Evolutionary conservation across 2,113 vertebrate genomes (phyloP), one percentile per base, ranked within the genome.

Genomic region (Ameiurus melas): DNA sequence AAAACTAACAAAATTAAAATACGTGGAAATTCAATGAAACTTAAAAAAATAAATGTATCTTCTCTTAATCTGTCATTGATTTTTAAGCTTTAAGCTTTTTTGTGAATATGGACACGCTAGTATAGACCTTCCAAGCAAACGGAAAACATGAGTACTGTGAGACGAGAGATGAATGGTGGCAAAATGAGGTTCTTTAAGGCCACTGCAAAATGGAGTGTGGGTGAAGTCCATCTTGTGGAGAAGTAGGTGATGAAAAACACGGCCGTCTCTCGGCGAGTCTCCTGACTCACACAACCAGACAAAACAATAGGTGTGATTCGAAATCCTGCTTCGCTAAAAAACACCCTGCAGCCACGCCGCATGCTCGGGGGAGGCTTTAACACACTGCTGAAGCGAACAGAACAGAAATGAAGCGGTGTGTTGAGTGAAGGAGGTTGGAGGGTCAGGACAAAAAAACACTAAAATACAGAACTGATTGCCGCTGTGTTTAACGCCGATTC

Each of bases 231-330:
- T 90, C 92, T 91, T 92, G 90, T 75, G 71, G 51, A 64, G 10
- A 68, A 87, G 87, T 33, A 85, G 89, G 92, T 75, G 33, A 27
- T 6, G 8, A 91, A 91, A 78, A 91, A 90, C 81, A 89, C 84
- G 88, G 78, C 89, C 89, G 91, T 92, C 87, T 93, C 87, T 90
- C 93, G 90, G 92, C 92, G 91, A 87, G 92, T 88, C 85, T 84
- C 88, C 85, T 90, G 90, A 91, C 73, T 93, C 89, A 89, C 81
- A 85, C 89, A 89, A 88, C 86, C 71, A 84, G 85, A 68, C 89
- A 87, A 92, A 92, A 94, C 91, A 94, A 94, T 92, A 83, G 87
- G 84, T 57, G 66, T 92, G 92, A 92, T 92, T 92, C 91, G 93
- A 90, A 92, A 93, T 90, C 87, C 87, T 89, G 58, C 85, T 85